These are phyloP conservation scores for Oryzias javanicus DNA, from an alignment of 2,113 vertebrate genomes.

Conservation along the genomic window DNA sequence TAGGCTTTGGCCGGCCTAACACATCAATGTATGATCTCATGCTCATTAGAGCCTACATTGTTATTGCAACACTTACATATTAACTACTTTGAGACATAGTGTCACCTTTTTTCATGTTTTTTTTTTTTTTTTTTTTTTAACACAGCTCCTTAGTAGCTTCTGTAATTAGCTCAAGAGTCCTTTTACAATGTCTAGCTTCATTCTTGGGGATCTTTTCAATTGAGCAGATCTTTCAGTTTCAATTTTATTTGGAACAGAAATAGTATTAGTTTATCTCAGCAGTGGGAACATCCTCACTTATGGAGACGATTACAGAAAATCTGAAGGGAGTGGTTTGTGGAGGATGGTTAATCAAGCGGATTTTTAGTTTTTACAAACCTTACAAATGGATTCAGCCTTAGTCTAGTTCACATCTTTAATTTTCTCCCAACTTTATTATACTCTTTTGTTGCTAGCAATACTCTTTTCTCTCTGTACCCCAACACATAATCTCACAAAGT, in stretches of 20 bases:
- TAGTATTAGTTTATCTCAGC: conserved; percentile 51
- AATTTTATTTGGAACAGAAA: conserved; percentile 62
- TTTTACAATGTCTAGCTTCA: conserved; percentile 15
- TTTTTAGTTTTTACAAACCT: conserved; percentile 39
- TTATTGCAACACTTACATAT: neutral
- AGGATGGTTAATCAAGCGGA: conserved; percentile 46
- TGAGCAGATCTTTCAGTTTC: conserved; percentile 55
- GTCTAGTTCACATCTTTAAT: no score
- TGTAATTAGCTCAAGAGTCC: conserved; percentile 45
- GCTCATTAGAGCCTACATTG: conserved; percentile 3
- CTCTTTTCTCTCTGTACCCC: no score
- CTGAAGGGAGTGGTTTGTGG: conserved; percentile 54
- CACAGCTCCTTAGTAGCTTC: conserved; percentile 16
- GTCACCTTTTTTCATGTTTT: no score
- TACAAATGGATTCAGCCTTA: no score
- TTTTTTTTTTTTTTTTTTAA: conserved; percentile 4
- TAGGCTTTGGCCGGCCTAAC: conserved; percentile 41
- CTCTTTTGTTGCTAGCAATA: no score
- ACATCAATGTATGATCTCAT: conserved; percentile 11
- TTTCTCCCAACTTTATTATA: no score
- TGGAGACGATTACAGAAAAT: conserved; percentile 35
- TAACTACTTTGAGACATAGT: no score
- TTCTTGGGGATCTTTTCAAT: conserved; percentile 36
- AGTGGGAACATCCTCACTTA: conserved; percentile 35
- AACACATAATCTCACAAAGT: neutral